Percentiles rank a stretch among this genome's conserved stretches.
These are phyloP conservation scores for Morone chrysops DNA, from an alignment of 2,113 vertebrate species.

Conservation along the genomic window DNA sequence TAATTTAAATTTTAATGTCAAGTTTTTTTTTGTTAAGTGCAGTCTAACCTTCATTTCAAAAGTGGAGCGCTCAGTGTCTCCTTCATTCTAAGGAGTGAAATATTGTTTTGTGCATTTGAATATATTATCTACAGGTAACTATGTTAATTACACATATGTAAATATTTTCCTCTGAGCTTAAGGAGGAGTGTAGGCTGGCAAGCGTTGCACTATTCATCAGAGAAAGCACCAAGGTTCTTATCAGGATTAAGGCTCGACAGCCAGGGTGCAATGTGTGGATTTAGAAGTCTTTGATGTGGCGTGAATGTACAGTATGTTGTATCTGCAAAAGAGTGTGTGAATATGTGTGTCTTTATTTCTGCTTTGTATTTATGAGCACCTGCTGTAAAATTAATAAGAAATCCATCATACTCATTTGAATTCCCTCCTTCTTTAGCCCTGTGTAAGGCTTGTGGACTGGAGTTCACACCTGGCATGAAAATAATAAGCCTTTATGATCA, in stretches of 20 bases:
- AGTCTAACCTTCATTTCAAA: not conserved
- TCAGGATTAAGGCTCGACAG: conserved; percentile 66
- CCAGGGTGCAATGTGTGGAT: conserved; percentile 44
- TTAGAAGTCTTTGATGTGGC: conserved; percentile 72
- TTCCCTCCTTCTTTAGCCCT: not conserved
- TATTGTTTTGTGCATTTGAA: conserved; percentile 35
- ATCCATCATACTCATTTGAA: not conserved
- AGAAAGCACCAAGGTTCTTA: conserved; percentile 61
- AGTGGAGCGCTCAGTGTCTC: not conserved
- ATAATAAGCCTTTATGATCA: conserved; percentile 17
- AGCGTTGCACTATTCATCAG: conserved; percentile 52
- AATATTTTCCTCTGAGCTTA: conserved; percentile 54
- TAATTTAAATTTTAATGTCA: not conserved
- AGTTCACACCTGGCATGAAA: not conserved
- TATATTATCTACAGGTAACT: conserved; percentile 53
- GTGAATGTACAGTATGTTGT: conserved; percentile 22
- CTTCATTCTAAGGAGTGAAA: not conserved
- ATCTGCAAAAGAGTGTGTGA: conserved; percentile 6
- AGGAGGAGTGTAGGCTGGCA: conserved; percentile 22
- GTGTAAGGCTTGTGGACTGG: not conserved
- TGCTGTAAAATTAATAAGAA: not conserved
- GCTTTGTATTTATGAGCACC: not conserved
- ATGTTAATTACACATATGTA: conserved; percentile 54
- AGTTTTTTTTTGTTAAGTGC: not conserved
- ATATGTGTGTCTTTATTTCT: conserved; percentile 29